Evolutionary conservation across 2,888 invertebrate genomes (phyloP), one percentile per base, ranked within the genome.

Genomic region (Folsomia manolachei): DNA sequence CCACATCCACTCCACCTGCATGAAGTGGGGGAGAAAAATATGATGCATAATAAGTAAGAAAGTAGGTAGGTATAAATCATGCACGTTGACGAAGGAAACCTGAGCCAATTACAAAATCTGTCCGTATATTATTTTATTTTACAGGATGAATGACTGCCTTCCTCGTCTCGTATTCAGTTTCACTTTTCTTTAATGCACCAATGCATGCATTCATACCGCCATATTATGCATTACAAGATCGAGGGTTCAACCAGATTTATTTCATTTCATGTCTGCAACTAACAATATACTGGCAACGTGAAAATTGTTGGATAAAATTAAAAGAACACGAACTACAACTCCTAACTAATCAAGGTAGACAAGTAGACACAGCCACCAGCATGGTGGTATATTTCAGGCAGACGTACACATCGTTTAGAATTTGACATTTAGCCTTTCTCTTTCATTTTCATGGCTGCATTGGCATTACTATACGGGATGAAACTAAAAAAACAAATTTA

Each of bases 1-100:
- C n/a, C n/a, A n/a, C n/a, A n/a, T n/a, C n/a, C 18, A 24, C 25
- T 67, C 56, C 67, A 67, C 67, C 67, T 67, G 67, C 56, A 66
- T 52, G 21, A n/a, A n/a, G n/a, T n/a, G n/a, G n/a, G n/a, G n/a
- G n/a, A n/a, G n/a, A n/a, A n/a, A n/a, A n/a, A n/a, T n/a, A n/a
- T n/a, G n/a, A n/a, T n/a, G n/a, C n/a, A n/a, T n/a, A n/a, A n/a
- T n/a, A n/a, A n/a, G n/a, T n/a, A n/a, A n/a, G n/a, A n/a, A n/a
- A n/a, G n/a, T n/a, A n/a, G n/a, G n/a, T n/a, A n/a, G n/a, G n/a
- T n/a, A n/a, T n/a, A n/a, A n/a, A n/a, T n/a, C n/a, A n/a, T n/a
- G n/a, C n/a, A n/a, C n/a, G n/a, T n/a, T n/a, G n/a, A n/a, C 4
- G 39, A 39, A 39, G 39, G 39, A 39, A 39, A 39, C 39, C 56